Evolutionary conservation across 1,140 invertebrate species (phyloP).

Genomic region (Zaprionus kolodkinae): DNA sequence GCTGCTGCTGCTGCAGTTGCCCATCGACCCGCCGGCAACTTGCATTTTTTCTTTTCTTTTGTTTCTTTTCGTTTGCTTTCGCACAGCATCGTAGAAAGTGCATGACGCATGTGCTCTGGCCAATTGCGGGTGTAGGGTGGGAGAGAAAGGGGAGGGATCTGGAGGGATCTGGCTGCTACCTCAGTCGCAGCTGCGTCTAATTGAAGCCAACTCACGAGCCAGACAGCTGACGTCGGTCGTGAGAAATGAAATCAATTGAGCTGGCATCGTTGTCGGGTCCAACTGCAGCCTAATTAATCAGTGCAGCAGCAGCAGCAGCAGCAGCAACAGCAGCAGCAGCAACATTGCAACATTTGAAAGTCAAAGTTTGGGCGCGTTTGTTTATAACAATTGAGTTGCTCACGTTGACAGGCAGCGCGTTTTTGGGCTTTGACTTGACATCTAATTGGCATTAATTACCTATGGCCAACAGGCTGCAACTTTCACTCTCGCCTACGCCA

Average conservation of each 20-base stretch:
- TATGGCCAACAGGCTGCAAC: slow-evolving; percentile 45
- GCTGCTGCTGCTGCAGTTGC: slow-evolving; percentile 31
- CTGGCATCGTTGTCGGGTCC: slow-evolving; percentile 23
- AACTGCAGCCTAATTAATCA: slow-evolving; percentile 65
- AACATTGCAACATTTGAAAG: slow-evolving; percentile 62
- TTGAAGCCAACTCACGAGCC: slow-evolving; percentile 42
- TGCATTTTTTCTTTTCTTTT: slow-evolving; percentile 62
- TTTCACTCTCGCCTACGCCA: slow-evolving; percentile 78
- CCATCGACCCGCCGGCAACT: slow-evolving; percentile 45
- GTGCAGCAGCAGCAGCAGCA: slow-evolving; percentile 31
- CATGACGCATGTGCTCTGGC: slow-evolving; percentile 30
- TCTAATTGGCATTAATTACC: slow-evolving; percentile 81
- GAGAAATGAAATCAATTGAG: slow-evolving; percentile 79
- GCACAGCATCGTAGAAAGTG: slow-evolving; percentile 58
- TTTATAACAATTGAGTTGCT: slow-evolving; percentile 58
- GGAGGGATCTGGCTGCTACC: slow-evolving; percentile 11
- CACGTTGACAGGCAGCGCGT: slow-evolving; percentile 41
- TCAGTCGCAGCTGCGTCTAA: slow-evolving; percentile 30
- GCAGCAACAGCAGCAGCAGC: neutral
- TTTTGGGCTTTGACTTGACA: slow-evolving; percentile 62
- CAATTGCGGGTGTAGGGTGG: slow-evolving; percentile 1
- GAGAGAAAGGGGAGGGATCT: no score
- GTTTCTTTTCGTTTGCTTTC: slow-evolving; percentile 33
- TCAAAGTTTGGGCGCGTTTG: slow-evolving; percentile 55
- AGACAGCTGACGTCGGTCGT: slow-evolving; percentile 56